Conservation (phyloP, 1,140 invertebrate genomes). For the Meteorus sp. region DNA sequence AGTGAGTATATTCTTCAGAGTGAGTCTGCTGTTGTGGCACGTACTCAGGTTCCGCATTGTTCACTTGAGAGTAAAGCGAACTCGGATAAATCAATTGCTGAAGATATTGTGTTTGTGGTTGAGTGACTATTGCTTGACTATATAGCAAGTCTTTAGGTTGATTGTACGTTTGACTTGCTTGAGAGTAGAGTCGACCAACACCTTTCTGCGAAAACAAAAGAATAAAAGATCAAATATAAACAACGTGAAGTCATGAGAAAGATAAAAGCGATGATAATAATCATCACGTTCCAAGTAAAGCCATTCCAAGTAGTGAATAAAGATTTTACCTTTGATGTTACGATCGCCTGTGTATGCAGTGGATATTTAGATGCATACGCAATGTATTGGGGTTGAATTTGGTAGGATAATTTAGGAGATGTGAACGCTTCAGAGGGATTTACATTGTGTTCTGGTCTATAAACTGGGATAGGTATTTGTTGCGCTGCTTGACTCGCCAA, state of each 20-base stretch:
- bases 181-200: conserved; percentile 2
- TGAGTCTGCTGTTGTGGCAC: conserved; percentile 21
- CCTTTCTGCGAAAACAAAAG: neutral
- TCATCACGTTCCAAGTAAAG: too few species aligned
- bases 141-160: conserved; percentile 35
- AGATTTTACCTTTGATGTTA: conserved; percentile 39
- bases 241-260: too few species aligned
- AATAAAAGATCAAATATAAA: conserved; percentile 8
- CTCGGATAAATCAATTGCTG: conserved; percentile 43
- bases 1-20: neutral
- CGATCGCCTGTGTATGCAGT: conserved; percentile 35
- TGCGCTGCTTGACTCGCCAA: conserved; percentile 34
- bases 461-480: conserved; percentile 42
- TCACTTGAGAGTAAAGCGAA: conserved; percentile 39
- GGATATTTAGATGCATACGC: conserved; percentile 35
- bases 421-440: conserved; percentile 34
- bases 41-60: conserved; percentile 36
- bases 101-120: conserved; percentile 31
- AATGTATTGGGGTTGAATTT: conserved; percentile 40
- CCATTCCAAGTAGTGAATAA: too few species aligned
- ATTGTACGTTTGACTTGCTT: conserved; percentile 31
- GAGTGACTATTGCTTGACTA: conserved; percentile 30
- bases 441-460: conserved; percentile 32
- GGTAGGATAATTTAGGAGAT: conserved; percentile 38
- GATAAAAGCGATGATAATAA: neutral